Conservation (phyloP, 2,797 vertebrate genomes). For the Pantherophis vulpinus region DNA sequence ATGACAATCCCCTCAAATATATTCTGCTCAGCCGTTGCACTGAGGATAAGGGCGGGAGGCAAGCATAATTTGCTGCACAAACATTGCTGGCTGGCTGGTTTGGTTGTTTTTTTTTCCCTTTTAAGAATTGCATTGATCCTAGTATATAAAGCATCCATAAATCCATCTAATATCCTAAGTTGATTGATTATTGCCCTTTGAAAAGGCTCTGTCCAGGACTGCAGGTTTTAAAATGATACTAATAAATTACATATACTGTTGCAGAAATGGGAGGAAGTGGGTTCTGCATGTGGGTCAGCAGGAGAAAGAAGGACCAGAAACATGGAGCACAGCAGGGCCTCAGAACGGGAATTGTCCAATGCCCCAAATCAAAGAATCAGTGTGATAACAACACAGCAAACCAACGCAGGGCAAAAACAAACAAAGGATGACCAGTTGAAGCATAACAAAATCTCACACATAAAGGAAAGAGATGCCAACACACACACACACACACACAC, state of each 20-base stretch:
- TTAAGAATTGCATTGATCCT: conserved; percentile 57
- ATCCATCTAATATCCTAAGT: conserved; percentile 50
- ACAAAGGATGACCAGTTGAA: neutral
- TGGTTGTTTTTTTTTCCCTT: neutral
- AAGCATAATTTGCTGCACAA: conserved; percentile 48
- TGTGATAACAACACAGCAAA: neutral
- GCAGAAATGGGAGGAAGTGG: neutral
- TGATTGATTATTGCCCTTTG: conserved; percentile 59
- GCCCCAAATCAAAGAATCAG: neutral
- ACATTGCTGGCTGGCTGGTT: conserved; percentile 8
- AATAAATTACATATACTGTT: conserved; percentile 1
- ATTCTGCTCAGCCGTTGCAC: conserved; percentile 8
- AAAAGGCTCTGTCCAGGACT: conserved; percentile 40
- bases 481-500: neutral
- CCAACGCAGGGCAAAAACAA: neutral
- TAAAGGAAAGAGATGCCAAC: conserved; percentile 22
- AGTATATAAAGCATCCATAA: conserved; percentile 52
- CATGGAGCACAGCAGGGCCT: neutral
- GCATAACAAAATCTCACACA: neutral
- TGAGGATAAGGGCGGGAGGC: neutral
- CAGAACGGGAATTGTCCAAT: neutral
- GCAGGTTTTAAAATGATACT: conserved; percentile 27
- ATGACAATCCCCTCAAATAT: conserved; percentile 22
- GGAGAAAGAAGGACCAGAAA: neutral
- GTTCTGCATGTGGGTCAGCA: neutral